These are phyloP conservation scores for Yponomeuta plumbellus DNA, from an alignment of 2,888 invertebrate species.

Conservation along the genomic window DNA sequence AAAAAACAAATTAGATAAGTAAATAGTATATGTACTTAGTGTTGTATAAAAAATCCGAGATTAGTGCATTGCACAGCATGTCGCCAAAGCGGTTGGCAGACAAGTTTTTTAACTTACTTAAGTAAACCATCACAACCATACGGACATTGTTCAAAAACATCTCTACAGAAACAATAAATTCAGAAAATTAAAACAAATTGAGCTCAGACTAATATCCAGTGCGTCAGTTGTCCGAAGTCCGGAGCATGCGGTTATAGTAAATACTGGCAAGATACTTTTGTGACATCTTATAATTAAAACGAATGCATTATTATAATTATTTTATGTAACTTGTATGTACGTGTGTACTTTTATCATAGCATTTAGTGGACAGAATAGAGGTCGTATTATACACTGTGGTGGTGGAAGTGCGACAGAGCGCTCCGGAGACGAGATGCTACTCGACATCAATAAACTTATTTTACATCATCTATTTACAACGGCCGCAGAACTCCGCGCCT, in stretches of 20 bases:
- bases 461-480: slow-evolving; percentile 72
- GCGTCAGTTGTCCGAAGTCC: slow-evolving; percentile 51
- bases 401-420: slow-evolving; percentile 31
- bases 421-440: slow-evolving; percentile 37
- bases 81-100: not conserved
- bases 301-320: slow-evolving; percentile 49
- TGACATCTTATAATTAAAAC: slow-evolving; percentile 59
- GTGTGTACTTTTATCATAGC: slow-evolving; percentile 55
- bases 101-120: slow-evolving; percentile 62
- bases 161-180: slow-evolving; percentile 48
- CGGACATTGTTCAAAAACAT: slow-evolving; percentile 68
- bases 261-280: slow-evolving; percentile 70
- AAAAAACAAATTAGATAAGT: not conserved
- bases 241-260: slow-evolving; percentile 59
- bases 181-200: slow-evolving; percentile 53
- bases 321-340: slow-evolving; percentile 62
- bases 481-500: slow-evolving; percentile 58
- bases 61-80: slow-evolving; percentile 8
- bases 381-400: slow-evolving; percentile 46
- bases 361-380: slow-evolving; percentile 70
- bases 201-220: slow-evolving; percentile 55
- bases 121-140: slow-evolving; percentile 76
- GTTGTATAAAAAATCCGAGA: not conserved
- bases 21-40: slow-evolving; percentile 2
- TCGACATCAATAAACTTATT: slow-evolving; percentile 66